These are phyloP conservation scores for Heliconius ethilla DNA, from an alignment of 2,888 invertebrate genomes.

Conservation along the genomic window DNA sequence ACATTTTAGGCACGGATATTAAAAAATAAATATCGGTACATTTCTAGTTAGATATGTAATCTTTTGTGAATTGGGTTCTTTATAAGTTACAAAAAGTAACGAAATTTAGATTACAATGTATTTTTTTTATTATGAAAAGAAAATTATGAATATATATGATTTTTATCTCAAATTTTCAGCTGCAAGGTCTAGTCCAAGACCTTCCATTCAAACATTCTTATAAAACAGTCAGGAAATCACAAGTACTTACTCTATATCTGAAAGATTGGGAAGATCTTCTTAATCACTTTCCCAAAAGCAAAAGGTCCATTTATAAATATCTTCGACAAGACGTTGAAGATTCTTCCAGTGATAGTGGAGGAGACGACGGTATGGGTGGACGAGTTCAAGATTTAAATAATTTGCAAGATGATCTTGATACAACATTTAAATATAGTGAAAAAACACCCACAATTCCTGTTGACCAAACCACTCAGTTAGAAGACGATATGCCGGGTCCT, in stretches of 20 bases:
- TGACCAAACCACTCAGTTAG: neutral
- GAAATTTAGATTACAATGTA: too few species aligned
- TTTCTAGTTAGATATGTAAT: too few species aligned
- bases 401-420: neutral
- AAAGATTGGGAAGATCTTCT: conserved; percentile 65
- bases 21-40: too few species aligned
- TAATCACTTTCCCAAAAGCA: conserved; percentile 63
- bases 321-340: conserved; percentile 28
- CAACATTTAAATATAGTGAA: neutral
- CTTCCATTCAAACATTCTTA: conserved; percentile 62
- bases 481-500: neutral
- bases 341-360: conserved; percentile 29
- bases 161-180: conserved; percentile 49
- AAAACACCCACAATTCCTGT: neutral
- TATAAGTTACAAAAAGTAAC: too few species aligned
- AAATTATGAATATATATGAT: neutral
- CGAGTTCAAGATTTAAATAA: neutral
- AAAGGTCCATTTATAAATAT: conserved; percentile 53
- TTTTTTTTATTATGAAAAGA: too few species aligned
- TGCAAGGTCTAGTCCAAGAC: conserved; percentile 62
- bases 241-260: conserved; percentile 62
- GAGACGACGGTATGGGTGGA: conserved; percentile 12
- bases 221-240: conserved; percentile 57
- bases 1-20: too few species aligned
- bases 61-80: too few species aligned